Evolutionary conservation across 2,113 vertebrate species (phyloP), one percentile per base, ranked within the genome.

Genomic region (Turnix velox): DNA sequence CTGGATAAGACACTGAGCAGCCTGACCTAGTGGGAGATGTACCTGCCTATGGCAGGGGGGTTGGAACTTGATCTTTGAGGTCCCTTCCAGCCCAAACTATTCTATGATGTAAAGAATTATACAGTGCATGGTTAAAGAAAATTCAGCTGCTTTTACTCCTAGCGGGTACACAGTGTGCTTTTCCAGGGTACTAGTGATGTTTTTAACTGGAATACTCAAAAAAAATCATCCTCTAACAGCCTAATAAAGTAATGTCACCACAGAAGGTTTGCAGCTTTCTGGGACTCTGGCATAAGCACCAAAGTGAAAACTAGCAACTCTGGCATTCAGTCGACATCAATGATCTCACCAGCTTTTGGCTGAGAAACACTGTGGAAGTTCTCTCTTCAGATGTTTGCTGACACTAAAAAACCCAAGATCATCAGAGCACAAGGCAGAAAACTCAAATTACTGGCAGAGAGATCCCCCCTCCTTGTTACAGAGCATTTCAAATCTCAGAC

Each of bases 161-260:
- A 23, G 33, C 79, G 93, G 42, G 54, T 79, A 94, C 81, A 69
- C 35, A 55, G 61, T 3, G 7, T 19, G 48, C 42, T 94, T 95
- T 92, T 74, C 67, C 85, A 68, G 65, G 52, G 74, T 54, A 35
- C 30, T 78, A 25, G 23, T 51, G 71, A 76, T 90, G 49, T 84
- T 94, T 91, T 73, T 79, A 81, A 88, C 49, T 39, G 40, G 61
- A 94, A 48, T 43, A 68, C 66, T 90, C 76, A 92, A 20, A 12
- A 87, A 94, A 61, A 73, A 51, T 80, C 40, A 19, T 30, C 52
- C 13, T 75, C 67, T 80, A 74, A 88, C 8, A 88, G 51, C 88
- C 78, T 93, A 94, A 95, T 88, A 93, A 95, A 96, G 75, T 63
- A 92, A 78, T 8, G 39, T 68, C 12, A 46, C 58, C 35, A 31